Base-by-base conservation (phyloP, 2,888 invertebrate genomes). In the Drosophila acutilabella region DNA sequence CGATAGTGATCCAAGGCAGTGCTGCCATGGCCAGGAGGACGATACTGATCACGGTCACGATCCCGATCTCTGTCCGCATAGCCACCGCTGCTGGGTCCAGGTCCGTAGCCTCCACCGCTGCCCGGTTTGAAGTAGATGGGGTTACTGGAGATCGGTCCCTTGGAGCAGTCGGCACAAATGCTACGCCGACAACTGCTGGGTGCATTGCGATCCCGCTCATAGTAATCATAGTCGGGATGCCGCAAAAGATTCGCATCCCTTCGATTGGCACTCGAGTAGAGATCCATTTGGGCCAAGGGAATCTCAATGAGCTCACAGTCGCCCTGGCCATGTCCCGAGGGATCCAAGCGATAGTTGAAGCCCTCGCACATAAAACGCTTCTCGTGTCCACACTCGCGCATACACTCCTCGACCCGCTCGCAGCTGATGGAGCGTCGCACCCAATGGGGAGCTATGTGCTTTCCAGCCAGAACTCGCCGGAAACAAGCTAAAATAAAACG, bases 271-370 rank as follows among this genome's bases (percentile, higher is more conserved):
- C 92, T 93, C 16, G 93, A 92, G 62, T 92, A 93, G 0, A 95
- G 89, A 88, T 96, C 95, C 90, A 96, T 94, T 33, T 95, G 94
- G 74, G 95, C 93, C 50, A 96, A 93, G 0, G 96, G 96, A 51
- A 95, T 93, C 11, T 96, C 95, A 78, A 96, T 94, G 59, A 97
- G 92, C 91, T 97, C 96, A 88, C 97, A 97, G 23, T 95, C 95
- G 10, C 96, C 96, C 92, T 95, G 95, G 0, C 95, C 95, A 61
- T 95, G 94, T 75, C 95, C 95, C 0, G 94, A 93, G 0, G 94
- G 94, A 90, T 96, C 96, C 88, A 96, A 95, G 94, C 96, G 94
- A 93, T 96, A 97, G 91, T 96, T 97, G 89, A 97, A 97, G 78
- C 96, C 97, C 92, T 96, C 96, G 89, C 97, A 97, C 74, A 94